Evolutionary conservation across 2,888 invertebrate genomes (phyloP), one percentile per base, ranked within the genome.

Genomic region (Drosophila barbarae): DNA sequence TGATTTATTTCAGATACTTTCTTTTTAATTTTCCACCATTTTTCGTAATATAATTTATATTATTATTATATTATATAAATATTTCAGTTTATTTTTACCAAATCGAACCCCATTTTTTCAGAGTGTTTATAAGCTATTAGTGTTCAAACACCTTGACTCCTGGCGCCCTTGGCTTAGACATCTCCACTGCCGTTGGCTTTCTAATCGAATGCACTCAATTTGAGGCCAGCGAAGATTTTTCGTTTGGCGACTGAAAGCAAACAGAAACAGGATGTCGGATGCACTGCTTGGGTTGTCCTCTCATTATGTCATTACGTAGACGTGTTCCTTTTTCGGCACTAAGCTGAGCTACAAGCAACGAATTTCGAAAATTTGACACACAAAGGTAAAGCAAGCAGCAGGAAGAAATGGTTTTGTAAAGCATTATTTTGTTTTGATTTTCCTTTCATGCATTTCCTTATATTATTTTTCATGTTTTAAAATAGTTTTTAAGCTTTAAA

Each of bases 91-190:
- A 3, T 12, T 21, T 21, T 39, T 21, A 15, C 35, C 2, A 18
- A 38, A 28, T 28, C 8, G 1, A 28, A 7, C 28, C 2, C 6
- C 5, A 38, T 2, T 21, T 39, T 39, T 21, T 10, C 2, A 3
- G 3, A 23, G 21, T 39, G 39, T 13, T 21, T 12, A 13, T 13
- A 21, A 41, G 49, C 54, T 42, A 41, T 50, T 50, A 41, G 26
- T 34, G 47, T 13, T 21, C 23, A 32, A 56, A 66, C 80, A 71
- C 75, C 77, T 71, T 60, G 18, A 35, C 46, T n/a, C 32, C 36
- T n/a, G 39, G 12, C 23, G 32, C 50, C 47, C 57, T 46, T 23
- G 32, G 18, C 4, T 38, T 32, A 13, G 32, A 26, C 61, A 38
- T 36, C 42, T 18, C 60, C 41, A 59, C 42, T 42, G 50, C 30